A percentile compares a stretch with the other conserved stretches of the same genome.
Evolutionary conservation across 2,888 invertebrate species (phyloP).

Genomic region (Subacronicta megacephala): DNA sequence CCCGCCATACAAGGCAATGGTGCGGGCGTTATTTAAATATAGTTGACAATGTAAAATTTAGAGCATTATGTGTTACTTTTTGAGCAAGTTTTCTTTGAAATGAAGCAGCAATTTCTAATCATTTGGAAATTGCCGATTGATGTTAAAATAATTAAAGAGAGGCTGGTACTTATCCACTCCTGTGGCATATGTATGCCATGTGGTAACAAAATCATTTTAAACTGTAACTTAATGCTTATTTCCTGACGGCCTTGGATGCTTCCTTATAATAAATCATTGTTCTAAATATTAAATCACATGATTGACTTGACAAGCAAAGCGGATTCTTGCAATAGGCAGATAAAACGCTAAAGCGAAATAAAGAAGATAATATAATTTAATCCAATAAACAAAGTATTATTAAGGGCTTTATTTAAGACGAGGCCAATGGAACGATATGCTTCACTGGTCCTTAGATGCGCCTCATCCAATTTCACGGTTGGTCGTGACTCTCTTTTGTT

Average conservation of each 20-base stretch:
- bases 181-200: no score
- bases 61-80: neutral
- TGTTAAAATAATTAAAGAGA: neutral
- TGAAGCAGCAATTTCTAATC: no score
- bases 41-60: conserved; percentile 3
- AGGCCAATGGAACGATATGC: conserved; percentile 68
- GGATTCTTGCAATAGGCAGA: neutral
- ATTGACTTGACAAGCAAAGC: neutral
- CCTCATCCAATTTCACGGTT: conserved; percentile 74
- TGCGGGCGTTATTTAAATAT: conserved; percentile 14
- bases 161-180: neutral
- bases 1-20: conserved; percentile 11
- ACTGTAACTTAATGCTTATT: no score
- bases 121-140: rapidly evolving
- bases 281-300: neutral
- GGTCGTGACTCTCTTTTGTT: conserved; percentile 65
- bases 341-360: conserved; percentile 20
- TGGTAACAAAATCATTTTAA: no score
- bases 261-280: no score
- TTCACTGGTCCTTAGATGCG: conserved; percentile 64
- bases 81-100: neutral
- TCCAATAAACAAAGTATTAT: conserved; percentile 53
- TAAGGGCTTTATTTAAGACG: conserved; percentile 55
- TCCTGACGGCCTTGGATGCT: no score
- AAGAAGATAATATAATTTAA: conserved; percentile 35